These are phyloP conservation scores for Aulostomus chinensis DNA, from an alignment of 2,797 vertebrate species.

Conservation along the genomic window DNA sequence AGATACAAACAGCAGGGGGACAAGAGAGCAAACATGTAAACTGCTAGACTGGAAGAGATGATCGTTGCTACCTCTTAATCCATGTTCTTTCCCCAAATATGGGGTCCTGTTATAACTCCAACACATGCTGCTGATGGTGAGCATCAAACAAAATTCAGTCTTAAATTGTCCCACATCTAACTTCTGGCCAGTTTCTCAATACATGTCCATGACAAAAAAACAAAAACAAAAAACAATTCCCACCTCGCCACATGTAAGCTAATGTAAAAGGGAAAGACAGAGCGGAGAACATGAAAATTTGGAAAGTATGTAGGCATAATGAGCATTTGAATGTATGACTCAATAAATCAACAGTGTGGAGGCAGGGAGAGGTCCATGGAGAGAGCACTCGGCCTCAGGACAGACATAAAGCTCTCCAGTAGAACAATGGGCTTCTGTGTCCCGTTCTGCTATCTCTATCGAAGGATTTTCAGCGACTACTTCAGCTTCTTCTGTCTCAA, in stretches of 20 bases:
- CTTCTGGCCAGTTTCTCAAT: no score
- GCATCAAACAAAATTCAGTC: not conserved
- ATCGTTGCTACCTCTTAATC: no score
- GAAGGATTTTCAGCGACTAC: constrained; percentile 53
- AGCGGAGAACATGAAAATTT: constrained; percentile 49
- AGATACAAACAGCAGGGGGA: no score
- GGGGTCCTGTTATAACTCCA: no score
- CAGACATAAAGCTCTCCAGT: constrained; percentile 77
- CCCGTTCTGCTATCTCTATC: constrained; percentile 69
- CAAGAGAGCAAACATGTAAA: no score
- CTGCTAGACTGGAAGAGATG: no score
- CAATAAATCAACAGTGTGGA: constrained; percentile 81
- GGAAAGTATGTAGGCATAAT: constrained; percentile 74
- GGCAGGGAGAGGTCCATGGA: constrained; percentile 60
- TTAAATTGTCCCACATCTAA: constrained; percentile 1
- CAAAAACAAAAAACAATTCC: constrained; percentile 22
- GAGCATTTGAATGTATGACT: constrained; percentile 83
- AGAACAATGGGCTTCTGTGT: constrained; percentile 93
- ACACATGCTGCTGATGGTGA: no score
- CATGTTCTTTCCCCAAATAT: no score
- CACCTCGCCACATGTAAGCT: constrained; percentile 20
- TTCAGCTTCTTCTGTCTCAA: constrained; percentile 36
- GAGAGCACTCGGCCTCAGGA: constrained; percentile 75
- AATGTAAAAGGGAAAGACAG: constrained; percentile 6
- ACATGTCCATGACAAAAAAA: no score